Percentiles rank a stretch among this genome's conserved stretches.
phyloP scores from a whole-genome alignment of 2,888 invertebrate species.

The Ectobius pallidus region DNA sequence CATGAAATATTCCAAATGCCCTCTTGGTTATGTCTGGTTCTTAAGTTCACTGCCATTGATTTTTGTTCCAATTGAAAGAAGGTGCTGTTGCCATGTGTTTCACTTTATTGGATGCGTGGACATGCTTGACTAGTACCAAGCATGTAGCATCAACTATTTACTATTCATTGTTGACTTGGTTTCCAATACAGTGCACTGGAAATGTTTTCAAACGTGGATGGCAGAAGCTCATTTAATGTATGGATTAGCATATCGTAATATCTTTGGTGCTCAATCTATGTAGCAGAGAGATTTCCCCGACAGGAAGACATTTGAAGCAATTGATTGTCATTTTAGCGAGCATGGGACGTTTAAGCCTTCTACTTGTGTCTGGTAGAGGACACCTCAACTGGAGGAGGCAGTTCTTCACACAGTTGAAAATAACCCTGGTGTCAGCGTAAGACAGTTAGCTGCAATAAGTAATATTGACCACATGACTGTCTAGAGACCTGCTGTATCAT shows the following conservation, averaged over 20 bases:
- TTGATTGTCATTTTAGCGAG: conserved; percentile 16
- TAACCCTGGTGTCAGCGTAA: background rate
- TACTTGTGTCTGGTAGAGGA: background rate
- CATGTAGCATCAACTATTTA: background rate
- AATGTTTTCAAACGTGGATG: background rate
- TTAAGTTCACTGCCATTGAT: background rate
- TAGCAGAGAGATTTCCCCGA: conserved; percentile 1
- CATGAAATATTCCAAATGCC: background rate
- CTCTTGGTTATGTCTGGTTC: too few relatives aligned
- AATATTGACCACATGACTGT: conserved; percentile 2
- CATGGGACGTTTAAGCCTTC: background rate
- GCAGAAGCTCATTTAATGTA: conserved; percentile 1
- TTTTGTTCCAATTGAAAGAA: background rate
- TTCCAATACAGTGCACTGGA: conserved; percentile 2
- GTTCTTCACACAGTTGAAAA: background rate
- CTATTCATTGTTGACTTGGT: background rate
- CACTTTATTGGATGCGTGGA: background rate
- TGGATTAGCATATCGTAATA: conserved; percentile 9
- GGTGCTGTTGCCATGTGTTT: background rate
- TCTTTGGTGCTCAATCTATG: background rate
- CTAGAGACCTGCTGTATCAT: background rate
- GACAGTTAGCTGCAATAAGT: background rate
- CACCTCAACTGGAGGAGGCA: background rate
- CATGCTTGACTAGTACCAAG: background rate
- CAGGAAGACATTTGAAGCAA: conserved; percentile 18